Evolutionary conservation across 2,797 vertebrate genomes (phyloP).

Genomic region (Danio jaintianensis): DNA sequence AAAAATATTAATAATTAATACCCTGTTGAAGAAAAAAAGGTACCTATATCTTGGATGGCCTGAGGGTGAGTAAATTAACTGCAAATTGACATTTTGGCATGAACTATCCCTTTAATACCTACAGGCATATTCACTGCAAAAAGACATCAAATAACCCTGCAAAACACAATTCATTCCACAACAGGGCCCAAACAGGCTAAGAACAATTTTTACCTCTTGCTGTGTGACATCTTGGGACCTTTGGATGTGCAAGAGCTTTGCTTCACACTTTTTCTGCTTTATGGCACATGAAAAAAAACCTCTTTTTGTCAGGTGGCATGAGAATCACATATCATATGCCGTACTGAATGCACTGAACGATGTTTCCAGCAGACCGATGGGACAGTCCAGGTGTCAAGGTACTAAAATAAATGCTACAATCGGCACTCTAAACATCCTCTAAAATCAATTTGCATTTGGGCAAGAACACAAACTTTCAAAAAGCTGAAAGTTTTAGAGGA

Average conservation of each 20-base stretch:
- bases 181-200: neutral
- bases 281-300: constrained; percentile 27
- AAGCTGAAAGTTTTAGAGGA: neutral
- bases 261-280: constrained; percentile 8
- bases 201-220: constrained; percentile 16
- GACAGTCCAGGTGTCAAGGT: neutral
- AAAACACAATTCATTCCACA: neutral
- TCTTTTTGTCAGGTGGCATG: constrained; percentile 4
- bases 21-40: no score
- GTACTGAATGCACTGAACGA: neutral
- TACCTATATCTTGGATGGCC: no score
- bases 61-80: no score
- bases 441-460: neutral
- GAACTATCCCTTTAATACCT: neutral
- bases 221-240: constrained; percentile 8
- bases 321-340: neutral
- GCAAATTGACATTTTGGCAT: no score
- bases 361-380: constrained; percentile 9
- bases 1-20: no score
- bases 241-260: constrained; percentile 10
- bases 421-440: neutral
- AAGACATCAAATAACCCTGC: neutral
- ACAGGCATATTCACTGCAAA: neutral
- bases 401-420: neutral
- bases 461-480: neutral